Evolutionary conservation across 2,888 invertebrate species (phyloP), one percentile per base, ranked within the genome.

Genomic region (Aporophyla lueneburgensis): DNA sequence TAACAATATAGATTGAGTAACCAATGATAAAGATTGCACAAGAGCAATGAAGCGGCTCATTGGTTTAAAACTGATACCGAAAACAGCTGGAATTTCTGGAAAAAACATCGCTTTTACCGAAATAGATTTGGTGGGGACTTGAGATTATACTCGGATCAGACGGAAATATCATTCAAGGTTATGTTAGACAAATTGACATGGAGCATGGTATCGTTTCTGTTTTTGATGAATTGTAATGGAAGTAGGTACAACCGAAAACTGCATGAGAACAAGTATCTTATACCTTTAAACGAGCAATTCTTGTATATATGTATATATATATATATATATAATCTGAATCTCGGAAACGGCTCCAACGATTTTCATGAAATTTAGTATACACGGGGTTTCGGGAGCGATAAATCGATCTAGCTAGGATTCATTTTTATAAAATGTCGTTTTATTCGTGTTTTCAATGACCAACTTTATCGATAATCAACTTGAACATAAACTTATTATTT

Each of bases 1-100:
- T 76, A 76, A 83, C 51, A 72, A 54, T 51, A 46, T 49, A 51
- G 53, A 81, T 72, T 74, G 54, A 71, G n/a, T 70, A 72, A 85
- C 58, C 27, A 61, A 10, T 66, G 43, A 76, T 71, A 81, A 75
- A 58, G 33, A 71, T 85, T 71, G 40, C 76, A 61, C 71, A 58
- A 61, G 65, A 69, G 24, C 71, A 71, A 58, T 85, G 68, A 61
- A 85, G 56, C 67, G 27, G 10, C 68, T 58, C 51, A 85, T 71
- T 85, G 63, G 61, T 63, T 51, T n/a, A 68, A 43, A 71, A 63
- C 3, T 24, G 10, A 62, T 33, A 40, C 40, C 14, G 16, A 49
- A 5, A 54, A 33, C 4, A 33, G 7, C 19, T 46, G 16, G 27
- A 19, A 51, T 62, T 33, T 54, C 7, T 43, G 10, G 19, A 46